Base-by-base conservation (phyloP, 1,140 invertebrate species). In the Diorhabda elongata region DNA sequence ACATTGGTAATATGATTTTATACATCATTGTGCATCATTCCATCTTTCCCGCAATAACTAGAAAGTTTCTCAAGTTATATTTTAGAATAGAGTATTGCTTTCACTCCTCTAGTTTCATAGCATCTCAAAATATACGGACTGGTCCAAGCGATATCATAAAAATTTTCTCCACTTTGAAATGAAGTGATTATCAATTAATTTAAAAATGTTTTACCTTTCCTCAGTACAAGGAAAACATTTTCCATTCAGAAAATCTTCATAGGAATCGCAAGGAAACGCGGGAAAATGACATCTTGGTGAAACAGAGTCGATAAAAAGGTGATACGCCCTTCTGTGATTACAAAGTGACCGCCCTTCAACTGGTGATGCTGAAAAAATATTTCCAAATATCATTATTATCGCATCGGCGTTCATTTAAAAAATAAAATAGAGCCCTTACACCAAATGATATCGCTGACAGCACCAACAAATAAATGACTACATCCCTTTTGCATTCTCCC, bases 281-380 rank as follows among this genome's bases (percentile, higher is more conserved):
- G 93, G 93, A 80, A 97, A 96, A 69, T 90, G 88, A 78, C 95
- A 97, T 67, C 91, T 88, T 0, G 93, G 92, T 3, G 91, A 92
- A n/a, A 97, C 90, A 1, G 93, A 95, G 79, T 97, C 94, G 0
- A 94, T 95, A 81, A 96, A 97, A 79, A 96, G 92, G 77, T 96
- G 95, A 82, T 96, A 96, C 0, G 95, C 94, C 42, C 94, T 84
- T 2, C 95, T 85, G 81, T 97, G 95, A 80, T 97, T 96, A 83
- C 95, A 97, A 66, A 97, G 80, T 45, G 92, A 94, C 61, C 94
- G 87, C 60, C 93, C 94, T 80, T 95, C 93, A 3, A 90, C 87
- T n/a, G 91, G 87, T 7, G 90, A 90, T 73, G 80, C 79, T 79
- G 67, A 74, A 79, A 74, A 79, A 74, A 70, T 42, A 6, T 43